These are phyloP conservation scores for Zoroaster sp. DNA, from an alignment of 53 echinoderm and acorn worm species.

Conservation along the genomic window DNA sequence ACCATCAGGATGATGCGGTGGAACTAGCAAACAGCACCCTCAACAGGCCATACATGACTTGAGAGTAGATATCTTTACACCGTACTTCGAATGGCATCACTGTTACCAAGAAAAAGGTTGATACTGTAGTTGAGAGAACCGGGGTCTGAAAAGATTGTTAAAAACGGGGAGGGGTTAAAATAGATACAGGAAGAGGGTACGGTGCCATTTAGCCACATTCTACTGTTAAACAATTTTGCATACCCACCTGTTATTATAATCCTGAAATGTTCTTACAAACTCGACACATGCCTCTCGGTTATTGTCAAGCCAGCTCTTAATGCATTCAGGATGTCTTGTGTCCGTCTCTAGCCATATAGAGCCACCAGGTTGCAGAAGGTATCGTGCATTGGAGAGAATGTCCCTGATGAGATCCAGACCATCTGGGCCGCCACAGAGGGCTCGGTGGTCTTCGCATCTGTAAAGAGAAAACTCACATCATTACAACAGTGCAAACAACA, in stretches of 20 bases:
- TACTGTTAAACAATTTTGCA: not conserved
- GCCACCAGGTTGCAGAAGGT: constrained; percentile 71
- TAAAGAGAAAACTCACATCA: not conserved
- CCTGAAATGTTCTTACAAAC: constrained; percentile 62
- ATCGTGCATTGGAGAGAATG: constrained; percentile 59
- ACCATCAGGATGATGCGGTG: not conserved
- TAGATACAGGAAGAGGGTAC: not conserved
- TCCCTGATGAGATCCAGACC: constrained; percentile 68
- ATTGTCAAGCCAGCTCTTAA: constrained; percentile 29
- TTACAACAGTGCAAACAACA: not conserved
- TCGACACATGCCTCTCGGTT: constrained; percentile 46
- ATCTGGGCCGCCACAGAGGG: constrained; percentile 74
- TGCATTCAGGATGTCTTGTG: constrained; percentile 65
- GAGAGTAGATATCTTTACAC: not conserved
- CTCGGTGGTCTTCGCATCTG: constrained; percentile 76
- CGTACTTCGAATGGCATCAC: not conserved
- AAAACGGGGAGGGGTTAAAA: not conserved
- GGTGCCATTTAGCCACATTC: not conserved
- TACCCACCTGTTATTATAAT: constrained; percentile 76
- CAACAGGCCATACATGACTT: not conserved
- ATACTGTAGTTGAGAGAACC: constrained; percentile 68
- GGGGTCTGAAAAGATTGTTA: constrained; percentile 56
- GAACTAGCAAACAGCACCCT: not conserved
- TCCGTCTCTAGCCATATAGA: constrained; percentile 92
- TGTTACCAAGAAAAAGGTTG: not conserved